phyloP scores from a whole-genome alignment of 2,113 vertebrate genomes.

The Misgurnus anguillicaudatus region DNA sequence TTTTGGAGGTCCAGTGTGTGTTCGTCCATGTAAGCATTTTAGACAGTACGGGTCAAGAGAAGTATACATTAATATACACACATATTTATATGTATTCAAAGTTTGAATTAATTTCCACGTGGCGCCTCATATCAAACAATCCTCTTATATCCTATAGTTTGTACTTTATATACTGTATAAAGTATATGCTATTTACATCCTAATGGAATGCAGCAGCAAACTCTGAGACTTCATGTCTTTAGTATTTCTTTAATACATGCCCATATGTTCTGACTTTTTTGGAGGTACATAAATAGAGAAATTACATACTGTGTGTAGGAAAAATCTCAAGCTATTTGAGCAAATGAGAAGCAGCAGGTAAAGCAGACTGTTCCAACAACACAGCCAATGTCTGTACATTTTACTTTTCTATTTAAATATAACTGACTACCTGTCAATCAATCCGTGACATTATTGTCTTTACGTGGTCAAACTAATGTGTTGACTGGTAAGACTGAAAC shows the following conservation, averaged over 20 bases:
- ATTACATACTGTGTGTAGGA: background rate
- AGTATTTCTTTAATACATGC: background rate
- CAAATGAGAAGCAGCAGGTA: background rate
- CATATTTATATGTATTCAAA: background rate
- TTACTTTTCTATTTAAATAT: constrained; percentile 3
- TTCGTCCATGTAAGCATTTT: background rate
- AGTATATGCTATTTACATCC: background rate
- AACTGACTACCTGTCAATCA: background rate
- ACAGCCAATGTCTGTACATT: background rate
- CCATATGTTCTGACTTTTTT: background rate
- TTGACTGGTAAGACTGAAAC: background rate
- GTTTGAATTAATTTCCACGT: too few relatives aligned
- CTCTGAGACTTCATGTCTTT: background rate
- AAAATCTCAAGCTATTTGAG: background rate
- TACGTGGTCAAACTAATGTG: constrained; percentile 2
- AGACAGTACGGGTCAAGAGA: background rate
- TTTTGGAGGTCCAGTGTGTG: background rate
- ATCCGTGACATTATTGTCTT: constrained; percentile 3
- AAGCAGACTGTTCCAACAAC: background rate
- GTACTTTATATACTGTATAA: background rate
- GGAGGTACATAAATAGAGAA: background rate
- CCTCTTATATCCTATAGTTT: too few relatives aligned
- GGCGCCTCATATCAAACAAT: too few relatives aligned
- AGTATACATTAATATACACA: background rate
- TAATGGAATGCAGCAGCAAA: background rate